These are phyloP conservation scores for Corynorhinus townsendii DNA, from an alignment of 2,113 vertebrate genomes.

Conservation along the genomic window DNA sequence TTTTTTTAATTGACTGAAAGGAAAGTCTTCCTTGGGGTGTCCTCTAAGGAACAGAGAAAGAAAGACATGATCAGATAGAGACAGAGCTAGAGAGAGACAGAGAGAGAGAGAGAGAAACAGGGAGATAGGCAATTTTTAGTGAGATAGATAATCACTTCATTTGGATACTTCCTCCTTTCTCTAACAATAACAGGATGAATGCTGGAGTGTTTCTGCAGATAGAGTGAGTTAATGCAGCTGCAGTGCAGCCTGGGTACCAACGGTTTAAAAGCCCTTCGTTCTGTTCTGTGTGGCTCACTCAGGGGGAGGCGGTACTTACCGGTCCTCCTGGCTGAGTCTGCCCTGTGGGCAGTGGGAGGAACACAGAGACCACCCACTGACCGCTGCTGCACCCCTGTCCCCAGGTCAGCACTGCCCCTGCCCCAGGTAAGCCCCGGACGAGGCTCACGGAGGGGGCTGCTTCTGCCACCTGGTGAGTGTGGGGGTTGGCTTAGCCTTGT, in stretches of 20 bases:
- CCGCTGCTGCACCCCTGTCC: not conserved
- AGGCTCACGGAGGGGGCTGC: not conserved
- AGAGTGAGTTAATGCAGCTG: rapidly evolving
- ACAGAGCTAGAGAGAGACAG: not conserved
- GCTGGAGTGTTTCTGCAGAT: rapidly evolving
- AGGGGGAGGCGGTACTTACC: not conserved
- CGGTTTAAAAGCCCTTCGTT: not conserved
- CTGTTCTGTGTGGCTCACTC: not conserved
- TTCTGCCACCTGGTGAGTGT: rapidly evolving
- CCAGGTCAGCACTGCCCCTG: not conserved
- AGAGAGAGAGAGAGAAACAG: no score
- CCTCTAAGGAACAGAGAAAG: not conserved
- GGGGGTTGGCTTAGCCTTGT: not conserved
- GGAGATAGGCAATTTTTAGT: not conserved
- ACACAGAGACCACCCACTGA: not conserved
- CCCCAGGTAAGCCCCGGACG: not conserved
- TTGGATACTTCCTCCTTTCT: no score
- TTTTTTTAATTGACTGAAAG: not conserved
- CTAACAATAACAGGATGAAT: not conserved
- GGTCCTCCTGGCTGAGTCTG: not conserved
- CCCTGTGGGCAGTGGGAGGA: not conserved
- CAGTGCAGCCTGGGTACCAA: not conserved
- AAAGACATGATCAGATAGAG: not conserved
- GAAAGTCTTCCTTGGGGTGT: not conserved
- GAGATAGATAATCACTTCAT: not conserved